Evolutionary conservation across 2,888 invertebrate genomes (phyloP), one percentile per base, ranked within the genome.

Genomic region (Amorpha juglandis): DNA sequence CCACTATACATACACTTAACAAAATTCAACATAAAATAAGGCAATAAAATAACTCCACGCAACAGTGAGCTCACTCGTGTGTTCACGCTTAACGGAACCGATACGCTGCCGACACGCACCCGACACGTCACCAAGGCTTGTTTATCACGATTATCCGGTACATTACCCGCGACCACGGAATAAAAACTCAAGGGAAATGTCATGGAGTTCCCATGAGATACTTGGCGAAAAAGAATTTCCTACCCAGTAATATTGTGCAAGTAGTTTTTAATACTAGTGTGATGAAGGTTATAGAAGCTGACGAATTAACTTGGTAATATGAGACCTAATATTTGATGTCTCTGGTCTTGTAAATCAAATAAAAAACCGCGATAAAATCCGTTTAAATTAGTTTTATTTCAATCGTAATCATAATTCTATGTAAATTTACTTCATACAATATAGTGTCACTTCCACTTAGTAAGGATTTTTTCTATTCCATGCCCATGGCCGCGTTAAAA

Each of bases 111-210:
- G 48, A 47, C 48, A 48, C 47, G 38, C 45, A 27, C 27, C n/a
- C 47, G 47, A 47, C 55, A 64, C 12, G 50, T 65, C 51, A 63
- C 53, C 66, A 47, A 67, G 71, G 70, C 77, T 77, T 80, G 78
- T 80, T 78, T 79, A 79, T 79, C 77, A 70, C 72, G 77, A 80
- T 79, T 79, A 79, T 74, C 71, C 76, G 73, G 67, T 66, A 73
- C 75, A 77, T 80, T 78, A 76, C 76, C 68, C 70, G 68, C 68
- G 69, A 73, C 69, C 76, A 70, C 68, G 67, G 67, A 64, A 71
- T 70, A 73, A 73, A 73, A 74, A 69, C n/a, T 9, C 48, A 48
- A 50, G 50, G 48, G 50, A 50, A 50, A 16, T 9, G 19, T 2
- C 50, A 19, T 8, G 1, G 7, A 14, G 7, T 11, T 45, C 45